Evolutionary conservation across 2,113 vertebrate species (phyloP).

Genomic region (Chaetorhynchus papuensis): DNA sequence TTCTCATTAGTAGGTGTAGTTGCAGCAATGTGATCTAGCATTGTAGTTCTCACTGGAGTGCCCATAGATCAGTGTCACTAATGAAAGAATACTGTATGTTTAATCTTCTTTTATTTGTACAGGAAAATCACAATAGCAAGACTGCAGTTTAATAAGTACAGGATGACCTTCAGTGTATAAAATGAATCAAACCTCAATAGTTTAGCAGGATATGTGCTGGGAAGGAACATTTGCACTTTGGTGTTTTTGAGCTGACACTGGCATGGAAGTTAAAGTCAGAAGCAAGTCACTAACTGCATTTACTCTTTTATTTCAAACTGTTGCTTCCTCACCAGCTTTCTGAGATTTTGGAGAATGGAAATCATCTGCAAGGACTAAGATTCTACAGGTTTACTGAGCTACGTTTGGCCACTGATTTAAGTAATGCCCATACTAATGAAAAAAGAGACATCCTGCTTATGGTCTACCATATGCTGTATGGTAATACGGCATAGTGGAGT

Average conservation of each 20-base stretch:
- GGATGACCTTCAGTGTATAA: not conserved
- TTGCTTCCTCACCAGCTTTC: not conserved
- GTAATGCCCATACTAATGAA: not conserved
- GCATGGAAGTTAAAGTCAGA: not conserved
- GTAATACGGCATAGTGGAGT: not conserved
- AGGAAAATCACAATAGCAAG: not conserved
- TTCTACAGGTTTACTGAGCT: not conserved
- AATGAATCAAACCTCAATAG: not conserved
- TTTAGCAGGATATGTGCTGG: not conserved
- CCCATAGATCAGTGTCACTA: not conserved
- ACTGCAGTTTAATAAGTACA: not conserved
- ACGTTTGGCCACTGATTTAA: not conserved
- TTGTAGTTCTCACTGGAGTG: not conserved
- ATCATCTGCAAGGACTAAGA: not conserved
- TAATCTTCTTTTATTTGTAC: not conserved
- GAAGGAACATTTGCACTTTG: accelerated
- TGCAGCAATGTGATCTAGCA: not conserved
- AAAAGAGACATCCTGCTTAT: not conserved
- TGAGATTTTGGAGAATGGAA: not conserved
- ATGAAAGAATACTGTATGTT: not conserved
- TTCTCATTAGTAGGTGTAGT: not conserved
- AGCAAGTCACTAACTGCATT: not conserved
- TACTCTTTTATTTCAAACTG: not conserved
- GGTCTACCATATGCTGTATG: too few species aligned
- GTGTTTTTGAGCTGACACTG: not conserved